Conservation (phyloP, 2,888 invertebrate species). For the Cylindroiulus punctatus region DNA sequence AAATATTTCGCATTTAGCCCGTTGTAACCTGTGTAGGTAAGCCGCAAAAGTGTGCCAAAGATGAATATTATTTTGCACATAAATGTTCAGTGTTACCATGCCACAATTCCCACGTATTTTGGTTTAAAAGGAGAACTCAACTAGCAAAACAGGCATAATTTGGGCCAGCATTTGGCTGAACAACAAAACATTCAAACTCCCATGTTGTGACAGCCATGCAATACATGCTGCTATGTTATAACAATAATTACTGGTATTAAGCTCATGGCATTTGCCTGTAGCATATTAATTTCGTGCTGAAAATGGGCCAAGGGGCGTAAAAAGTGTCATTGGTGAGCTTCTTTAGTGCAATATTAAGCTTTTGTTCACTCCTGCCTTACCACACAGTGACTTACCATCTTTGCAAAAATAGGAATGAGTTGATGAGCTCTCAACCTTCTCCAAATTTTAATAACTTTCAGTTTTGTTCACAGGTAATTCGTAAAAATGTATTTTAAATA, state of each 20-base stretch:
- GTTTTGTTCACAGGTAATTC: too few relatives aligned
- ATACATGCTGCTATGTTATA: neutral
- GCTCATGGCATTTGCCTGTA: conserved; percentile 1
- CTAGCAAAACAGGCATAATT: neutral
- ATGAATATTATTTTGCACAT: neutral
- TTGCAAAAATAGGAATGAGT: too few relatives aligned
- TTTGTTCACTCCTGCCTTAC: neutral
- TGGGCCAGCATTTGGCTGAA: neutral
- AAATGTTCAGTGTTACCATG: neutral
- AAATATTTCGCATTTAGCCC: neutral
- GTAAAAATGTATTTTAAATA: too few relatives aligned
- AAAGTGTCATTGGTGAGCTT: conserved; percentile 11
- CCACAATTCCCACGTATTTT: conserved; percentile 30
- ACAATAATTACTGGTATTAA: conserved; percentile 32
- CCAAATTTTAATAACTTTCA: too few relatives aligned
- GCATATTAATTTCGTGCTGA: conserved; percentile 18
- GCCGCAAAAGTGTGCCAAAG: neutral
- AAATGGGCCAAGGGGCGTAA: conserved; percentile 25
- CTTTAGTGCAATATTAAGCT: neutral
- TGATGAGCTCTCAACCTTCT: too few relatives aligned
- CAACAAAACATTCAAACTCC: neutral
- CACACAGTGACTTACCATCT: too few relatives aligned
- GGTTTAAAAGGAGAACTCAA: neutral
- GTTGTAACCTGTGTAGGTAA: neutral
- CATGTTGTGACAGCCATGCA: neutral